Evolutionary conservation across 1,140 invertebrate genomes (phyloP).

Genomic region (Drosophila insularis): DNA sequence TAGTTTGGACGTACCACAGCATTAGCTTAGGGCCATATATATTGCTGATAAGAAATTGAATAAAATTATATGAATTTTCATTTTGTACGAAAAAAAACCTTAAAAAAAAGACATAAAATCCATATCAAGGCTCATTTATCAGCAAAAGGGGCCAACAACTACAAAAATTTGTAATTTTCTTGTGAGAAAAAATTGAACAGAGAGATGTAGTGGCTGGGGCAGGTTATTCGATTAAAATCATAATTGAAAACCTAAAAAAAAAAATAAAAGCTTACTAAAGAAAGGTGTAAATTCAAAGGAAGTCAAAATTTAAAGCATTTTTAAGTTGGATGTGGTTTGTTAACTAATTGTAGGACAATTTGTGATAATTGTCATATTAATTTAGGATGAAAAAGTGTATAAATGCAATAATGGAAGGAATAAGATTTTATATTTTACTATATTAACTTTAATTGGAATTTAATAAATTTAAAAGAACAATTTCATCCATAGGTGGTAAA

Average conservation of each 20-base stretch:
- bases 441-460: no score
- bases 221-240: conserved; percentile 63
- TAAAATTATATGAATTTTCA: conserved; percentile 75
- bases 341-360: no score
- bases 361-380: no score
- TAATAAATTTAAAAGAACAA: no score
- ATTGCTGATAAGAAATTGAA: conserved; percentile 73
- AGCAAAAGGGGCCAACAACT: conserved; percentile 30
- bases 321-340: no score
- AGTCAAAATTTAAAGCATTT: neutral
- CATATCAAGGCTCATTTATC: conserved; percentile 74
- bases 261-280: neutral
- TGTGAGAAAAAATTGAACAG: conserved; percentile 56
- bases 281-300: conserved; percentile 11
- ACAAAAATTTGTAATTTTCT: conserved; percentile 49
- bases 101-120: conserved; percentile 47
- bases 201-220: conserved; percentile 11
- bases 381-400: no score
- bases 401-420: no score
- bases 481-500: no score
- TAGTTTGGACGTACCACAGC: conserved; percentile 14
- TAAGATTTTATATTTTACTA: no score
- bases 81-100: conserved; percentile 21
- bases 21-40: conserved; percentile 57
- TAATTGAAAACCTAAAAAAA: conserved; percentile 61